Percentiles rank a stretch among this genome's conserved stretches.
These are phyloP conservation scores for Eira barbara DNA, from an alignment of 2,113 vertebrate species.

Conservation along the genomic window DNA sequence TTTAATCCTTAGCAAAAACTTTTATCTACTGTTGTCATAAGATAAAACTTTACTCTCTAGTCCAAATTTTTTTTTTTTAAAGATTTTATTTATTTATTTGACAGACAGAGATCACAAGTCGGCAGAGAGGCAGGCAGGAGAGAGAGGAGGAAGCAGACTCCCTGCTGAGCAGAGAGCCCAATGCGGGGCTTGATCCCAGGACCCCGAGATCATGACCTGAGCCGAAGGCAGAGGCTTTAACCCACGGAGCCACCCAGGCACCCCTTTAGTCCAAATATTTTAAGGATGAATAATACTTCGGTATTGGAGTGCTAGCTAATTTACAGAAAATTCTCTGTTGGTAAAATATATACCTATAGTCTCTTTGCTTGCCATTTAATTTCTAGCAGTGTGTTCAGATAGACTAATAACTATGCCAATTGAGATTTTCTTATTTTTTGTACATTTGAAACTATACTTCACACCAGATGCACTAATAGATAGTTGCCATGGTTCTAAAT, in stretches of 20 bases:
- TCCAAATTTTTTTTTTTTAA: background rate
- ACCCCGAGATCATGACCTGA: too few species aligned
- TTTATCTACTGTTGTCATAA: background rate
- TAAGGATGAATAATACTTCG: background rate
- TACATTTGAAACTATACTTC: background rate
- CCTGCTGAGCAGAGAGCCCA: too few species aligned
- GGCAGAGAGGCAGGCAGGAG: too few species aligned
- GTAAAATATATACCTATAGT: background rate
- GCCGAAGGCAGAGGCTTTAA: too few species aligned
- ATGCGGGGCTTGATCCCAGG: too few species aligned
- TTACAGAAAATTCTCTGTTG: background rate
- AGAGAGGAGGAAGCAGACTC: too few species aligned
- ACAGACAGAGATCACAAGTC: too few species aligned
- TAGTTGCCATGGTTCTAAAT: background rate
- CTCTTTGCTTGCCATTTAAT: background rate
- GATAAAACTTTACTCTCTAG: background rate
- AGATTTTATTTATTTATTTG: too few species aligned
- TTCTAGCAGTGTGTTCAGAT: slow-evolving; percentile 1
- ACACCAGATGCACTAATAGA: background rate
- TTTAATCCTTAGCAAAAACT: background rate
- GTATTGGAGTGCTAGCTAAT: background rate
- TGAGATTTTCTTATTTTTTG: background rate
- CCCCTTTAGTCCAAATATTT: background rate
- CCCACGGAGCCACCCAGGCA: too few species aligned
- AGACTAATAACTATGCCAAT: background rate